Percentiles rank a stretch among this genome's conserved stretches.
phyloP scores from a whole-genome alignment of 92 coral and sea anemone genomes.

The Palythoa heliodiscus region DNA sequence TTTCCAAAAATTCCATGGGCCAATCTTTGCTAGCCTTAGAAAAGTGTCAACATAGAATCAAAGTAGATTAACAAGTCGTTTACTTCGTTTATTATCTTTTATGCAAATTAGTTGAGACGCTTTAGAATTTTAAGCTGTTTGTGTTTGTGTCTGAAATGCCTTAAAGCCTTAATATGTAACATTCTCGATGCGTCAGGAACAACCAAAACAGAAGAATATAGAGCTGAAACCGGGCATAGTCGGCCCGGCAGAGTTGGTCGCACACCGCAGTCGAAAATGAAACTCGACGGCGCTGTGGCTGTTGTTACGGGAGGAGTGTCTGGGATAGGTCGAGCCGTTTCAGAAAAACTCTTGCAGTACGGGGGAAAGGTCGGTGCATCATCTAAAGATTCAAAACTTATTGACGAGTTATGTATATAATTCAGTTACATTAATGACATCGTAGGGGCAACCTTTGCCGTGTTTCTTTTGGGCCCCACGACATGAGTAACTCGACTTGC shows the following conservation, averaged over 20 bases:
- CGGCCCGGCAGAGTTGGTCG: neutral
- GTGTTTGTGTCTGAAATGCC: neutral
- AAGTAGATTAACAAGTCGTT: constrained; percentile 8
- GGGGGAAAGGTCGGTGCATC: constrained; percentile 34
- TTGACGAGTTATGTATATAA: neutral
- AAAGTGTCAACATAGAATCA: neutral
- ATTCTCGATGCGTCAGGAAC: neutral
- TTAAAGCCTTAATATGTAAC: neutral
- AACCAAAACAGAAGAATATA: neutral
- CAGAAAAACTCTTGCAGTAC: constrained; percentile 16
- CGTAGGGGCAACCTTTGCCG: too few relatives aligned
- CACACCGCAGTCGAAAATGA: constrained; percentile 12
- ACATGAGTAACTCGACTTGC: too few relatives aligned
- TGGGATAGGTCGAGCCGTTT: constrained; percentile 29
- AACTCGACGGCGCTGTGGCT: constrained; percentile 13
- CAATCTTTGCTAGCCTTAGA: neutral
- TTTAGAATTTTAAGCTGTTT: constrained; percentile 14
- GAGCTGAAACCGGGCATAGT: neutral
- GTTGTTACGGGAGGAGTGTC: constrained; percentile 39
- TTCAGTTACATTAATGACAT: too few relatives aligned
- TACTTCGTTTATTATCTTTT: neutral
- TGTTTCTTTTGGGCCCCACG: too few relatives aligned
- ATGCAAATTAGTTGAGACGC: constrained; percentile 23
- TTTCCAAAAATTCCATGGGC: neutral
- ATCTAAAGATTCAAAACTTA: neutral